Base-by-base conservation (phyloP, 2,888 invertebrate genomes). In the Phyllotreta cruciferae region DNA sequence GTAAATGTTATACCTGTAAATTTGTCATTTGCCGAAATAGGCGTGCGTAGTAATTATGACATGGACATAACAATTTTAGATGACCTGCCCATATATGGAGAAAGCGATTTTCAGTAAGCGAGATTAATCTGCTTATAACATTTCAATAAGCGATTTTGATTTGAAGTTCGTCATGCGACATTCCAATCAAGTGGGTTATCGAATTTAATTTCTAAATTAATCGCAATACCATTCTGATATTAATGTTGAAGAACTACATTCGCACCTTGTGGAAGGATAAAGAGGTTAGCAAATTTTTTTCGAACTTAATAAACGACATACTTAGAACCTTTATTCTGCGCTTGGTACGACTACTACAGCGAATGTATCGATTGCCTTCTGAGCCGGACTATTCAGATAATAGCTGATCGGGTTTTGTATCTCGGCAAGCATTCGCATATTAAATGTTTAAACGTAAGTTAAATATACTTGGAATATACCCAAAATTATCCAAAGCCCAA, bases 201-300 rank as follows among this genome's bases (percentile, higher is more conserved):
- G 45, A 14, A 24, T 24, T 24, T 24, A 4, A 3, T 4, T 24
- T 4, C 24, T 3, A 24, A 24, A 24, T 3, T 24, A 24, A 24
- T 24, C 24, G 2, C 11, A 24, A 1, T 24, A 24, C 7, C 49
- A 50, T 47, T 56, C 13, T 14, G 7, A 9, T 39, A 35, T 62
- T 64, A 47, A n/a, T 63, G 36, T 66, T 69, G 61, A 34, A 66
- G 57, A 34, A 63, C 2, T 47, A 41, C 13, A 66, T 66, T 45
- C 64, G 58, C 7, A 44, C 56, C 9, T 70, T 70, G 42, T 68
- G 66, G 66, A 66, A 65, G n/a, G 64, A 64, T 37, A 24, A 49
- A 0, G 56, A 63, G 54, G 11, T 65, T 4, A 66, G 63, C 35
- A 44, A 44, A 10, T 7, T 64, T 4, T 11, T 68, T 11, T 49